Evolutionary conservation across 2,113 vertebrate species (phyloP).

Genomic region (Crotalus viridis): DNA sequence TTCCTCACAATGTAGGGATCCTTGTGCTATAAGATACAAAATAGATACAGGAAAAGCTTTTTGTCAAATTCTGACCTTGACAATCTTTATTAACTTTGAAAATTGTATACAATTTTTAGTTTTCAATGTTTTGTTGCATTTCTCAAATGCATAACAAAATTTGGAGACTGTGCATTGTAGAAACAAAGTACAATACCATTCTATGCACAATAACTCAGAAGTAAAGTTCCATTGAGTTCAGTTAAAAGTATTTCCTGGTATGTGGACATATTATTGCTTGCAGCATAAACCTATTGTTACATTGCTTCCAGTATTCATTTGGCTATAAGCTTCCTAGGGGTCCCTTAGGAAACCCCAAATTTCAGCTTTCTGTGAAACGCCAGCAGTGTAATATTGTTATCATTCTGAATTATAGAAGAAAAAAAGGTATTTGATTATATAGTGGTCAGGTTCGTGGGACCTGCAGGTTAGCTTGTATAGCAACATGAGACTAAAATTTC

Average conservation of each 20-base stretch:
- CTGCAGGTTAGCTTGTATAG: background rate
- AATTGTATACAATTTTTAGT: background rate
- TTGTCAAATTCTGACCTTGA: background rate
- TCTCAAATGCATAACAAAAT: background rate
- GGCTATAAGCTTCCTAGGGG: background rate
- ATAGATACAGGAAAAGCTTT: background rate
- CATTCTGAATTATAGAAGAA: background rate
- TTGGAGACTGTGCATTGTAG: background rate
- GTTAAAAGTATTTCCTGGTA: background rate
- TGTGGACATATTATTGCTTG: background rate
- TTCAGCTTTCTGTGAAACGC: background rate
- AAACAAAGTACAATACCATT: background rate
- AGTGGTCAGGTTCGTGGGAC: background rate
- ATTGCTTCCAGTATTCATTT: background rate
- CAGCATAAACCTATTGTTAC: background rate
- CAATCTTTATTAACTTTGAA: background rate
- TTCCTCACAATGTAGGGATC: background rate
- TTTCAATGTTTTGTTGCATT: background rate
- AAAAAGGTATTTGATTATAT: background rate
- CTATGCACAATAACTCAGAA: background rate
- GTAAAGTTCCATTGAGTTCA: background rate
- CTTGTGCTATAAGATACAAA: background rate
- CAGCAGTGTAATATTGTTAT: background rate
- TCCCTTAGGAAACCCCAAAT: background rate
- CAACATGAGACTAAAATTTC: background rate